These are phyloP conservation scores for Leucosticte australis DNA, from an alignment of 2,113 vertebrate species.

Conservation along the genomic window DNA sequence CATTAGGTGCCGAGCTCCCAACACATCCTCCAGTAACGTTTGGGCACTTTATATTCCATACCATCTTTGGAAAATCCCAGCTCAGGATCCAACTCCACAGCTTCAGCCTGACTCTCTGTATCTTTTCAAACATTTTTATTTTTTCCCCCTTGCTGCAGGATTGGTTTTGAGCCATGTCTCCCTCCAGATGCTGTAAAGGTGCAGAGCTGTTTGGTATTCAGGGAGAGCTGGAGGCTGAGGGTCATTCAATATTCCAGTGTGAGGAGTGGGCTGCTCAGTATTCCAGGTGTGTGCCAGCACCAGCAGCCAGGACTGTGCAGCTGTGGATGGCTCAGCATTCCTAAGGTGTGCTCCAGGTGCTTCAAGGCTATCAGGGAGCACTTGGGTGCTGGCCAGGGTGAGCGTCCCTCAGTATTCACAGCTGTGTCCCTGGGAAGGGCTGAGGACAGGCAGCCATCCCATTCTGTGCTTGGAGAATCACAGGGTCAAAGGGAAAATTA, in stretches of 20 bases:
- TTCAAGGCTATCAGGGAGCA: neutral
- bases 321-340: constrained; percentile 49
- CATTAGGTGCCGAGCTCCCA: neutral
- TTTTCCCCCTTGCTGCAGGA: neutral
- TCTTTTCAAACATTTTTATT: neutral
- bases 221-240: neutral
- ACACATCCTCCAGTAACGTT: fast-evolving
- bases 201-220: constrained; percentile 50
- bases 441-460: neutral
- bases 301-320: neutral
- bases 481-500: neutral
- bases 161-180: neutral
- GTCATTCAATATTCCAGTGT: constrained; percentile 52
- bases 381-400: neutral
- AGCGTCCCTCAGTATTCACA: neutral
- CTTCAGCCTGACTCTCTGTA: neutral
- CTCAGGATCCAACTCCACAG: neutral
- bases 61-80: neutral
- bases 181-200: neutral
- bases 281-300: neutral
- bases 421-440: neutral
- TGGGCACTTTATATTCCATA: neutral
- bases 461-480: neutral
- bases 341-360: neutral
- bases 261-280: neutral